Conservation (phyloP, 2,888 invertebrate species). For the Tricholauxania praeusta region DNA sequence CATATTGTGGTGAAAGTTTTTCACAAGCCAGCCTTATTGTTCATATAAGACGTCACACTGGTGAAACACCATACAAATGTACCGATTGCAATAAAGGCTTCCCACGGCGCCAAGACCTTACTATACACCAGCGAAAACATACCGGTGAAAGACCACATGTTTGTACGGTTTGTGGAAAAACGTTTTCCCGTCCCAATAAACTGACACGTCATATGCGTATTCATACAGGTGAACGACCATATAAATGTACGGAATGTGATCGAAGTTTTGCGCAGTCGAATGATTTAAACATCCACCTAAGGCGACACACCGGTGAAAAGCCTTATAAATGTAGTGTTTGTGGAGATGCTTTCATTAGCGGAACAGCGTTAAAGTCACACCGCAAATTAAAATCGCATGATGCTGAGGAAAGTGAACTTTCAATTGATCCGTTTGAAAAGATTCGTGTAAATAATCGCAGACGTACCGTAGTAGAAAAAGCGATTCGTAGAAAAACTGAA, state of each 20-base stretch:
- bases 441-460: conserved; percentile 54
- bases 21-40: conserved; percentile 73
- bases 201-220: conserved; percentile 74
- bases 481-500: background rate
- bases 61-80: conserved; percentile 75
- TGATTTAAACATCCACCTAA: conserved; percentile 77
- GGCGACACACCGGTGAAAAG: conserved; percentile 77
- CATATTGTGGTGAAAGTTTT: conserved; percentile 73
- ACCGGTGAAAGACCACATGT: conserved; percentile 73
- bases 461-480: background rate
- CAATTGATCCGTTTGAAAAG: conserved; percentile 59
- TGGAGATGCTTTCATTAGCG: conserved; percentile 77
- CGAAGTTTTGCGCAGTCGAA: conserved; percentile 77
- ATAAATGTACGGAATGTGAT: conserved; percentile 70
- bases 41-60: conserved; percentile 77
- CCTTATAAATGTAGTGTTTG: conserved; percentile 77
- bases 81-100: conserved; percentile 74
- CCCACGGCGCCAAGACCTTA: conserved; percentile 73
- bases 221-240: conserved; percentile 71
- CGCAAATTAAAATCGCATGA: conserved; percentile 74
- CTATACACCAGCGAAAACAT: conserved; percentile 72
- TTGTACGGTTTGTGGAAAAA: conserved; percentile 65
- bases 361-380: conserved; percentile 74
- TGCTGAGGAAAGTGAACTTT: conserved; percentile 48
- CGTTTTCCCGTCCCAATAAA: conserved; percentile 73